phyloP scores from a whole-genome alignment of 2,888 invertebrate species.

The Acanthacorydalis orientalis region DNA sequence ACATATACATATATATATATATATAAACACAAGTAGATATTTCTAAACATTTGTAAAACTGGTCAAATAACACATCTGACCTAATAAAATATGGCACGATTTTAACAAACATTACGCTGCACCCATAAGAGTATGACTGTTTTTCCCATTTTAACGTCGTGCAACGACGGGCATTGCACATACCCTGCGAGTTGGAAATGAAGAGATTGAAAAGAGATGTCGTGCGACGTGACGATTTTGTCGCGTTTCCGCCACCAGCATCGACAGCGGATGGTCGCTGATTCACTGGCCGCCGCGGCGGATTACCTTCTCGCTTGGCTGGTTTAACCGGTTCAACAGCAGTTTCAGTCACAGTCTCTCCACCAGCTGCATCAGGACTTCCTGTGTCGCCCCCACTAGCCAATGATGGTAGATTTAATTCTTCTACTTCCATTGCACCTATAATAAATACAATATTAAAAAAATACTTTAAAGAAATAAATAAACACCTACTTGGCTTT shows the following conservation, averaged over 20 bases:
- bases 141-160: too few species aligned
- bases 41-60: too few species aligned
- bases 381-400: background rate
- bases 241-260: constrained; percentile 25
- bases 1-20: too few species aligned
- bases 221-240: constrained; percentile 78
- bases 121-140: too few species aligned
- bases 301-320: constrained; percentile 47
- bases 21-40: too few species aligned
- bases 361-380: background rate
- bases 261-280: constrained; percentile 14
- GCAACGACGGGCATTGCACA: constrained; percentile 14
- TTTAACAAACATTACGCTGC: too few species aligned
- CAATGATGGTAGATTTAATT: constrained; percentile 15
- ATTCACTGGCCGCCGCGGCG: constrained; percentile 17
- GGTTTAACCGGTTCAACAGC: constrained; percentile 29
- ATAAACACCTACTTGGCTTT: constrained; percentile 56
- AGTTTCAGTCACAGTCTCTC: background rate
- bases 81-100: too few species aligned
- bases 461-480: constrained; percentile 5
- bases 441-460: constrained; percentile 8
- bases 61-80: too few species aligned
- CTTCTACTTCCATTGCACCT: constrained; percentile 31
- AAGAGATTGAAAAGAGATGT: constrained; percentile 90
- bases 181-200: constrained; percentile 91